Evolutionary conservation across 2,113 vertebrate species (phyloP).

Genomic region (Pluvianellus socialis): DNA sequence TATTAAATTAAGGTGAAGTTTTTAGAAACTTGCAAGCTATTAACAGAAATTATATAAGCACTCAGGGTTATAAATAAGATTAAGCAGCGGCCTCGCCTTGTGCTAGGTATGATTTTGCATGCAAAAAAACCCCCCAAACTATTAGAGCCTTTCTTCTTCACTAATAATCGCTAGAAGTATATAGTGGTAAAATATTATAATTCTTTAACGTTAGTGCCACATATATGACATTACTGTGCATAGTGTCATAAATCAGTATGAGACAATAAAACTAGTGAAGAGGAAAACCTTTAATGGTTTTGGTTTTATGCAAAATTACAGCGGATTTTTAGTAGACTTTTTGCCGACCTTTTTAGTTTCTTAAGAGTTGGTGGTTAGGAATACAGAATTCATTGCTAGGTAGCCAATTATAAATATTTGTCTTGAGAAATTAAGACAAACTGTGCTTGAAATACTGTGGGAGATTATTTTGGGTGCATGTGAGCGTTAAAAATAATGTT

Average conservation of each 20-base stretch:
- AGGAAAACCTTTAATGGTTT: conserved; percentile 44
- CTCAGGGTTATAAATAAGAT: neutral
- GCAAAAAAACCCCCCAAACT: neutral
- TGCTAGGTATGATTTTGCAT: neutral
- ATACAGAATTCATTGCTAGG: neutral
- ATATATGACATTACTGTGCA: neutral
- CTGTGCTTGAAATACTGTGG: neutral
- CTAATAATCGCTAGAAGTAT: neutral
- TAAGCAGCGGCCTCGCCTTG: neutral
- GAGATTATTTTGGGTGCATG: neutral
- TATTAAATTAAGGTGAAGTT: neutral
- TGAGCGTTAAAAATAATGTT: neutral
- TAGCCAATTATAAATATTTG: neutral
- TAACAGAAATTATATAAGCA: neutral
- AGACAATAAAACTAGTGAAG: conserved; percentile 34
- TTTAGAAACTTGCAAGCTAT: neutral
- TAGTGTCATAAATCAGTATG: conserved; percentile 3
- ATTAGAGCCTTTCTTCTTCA: neutral
- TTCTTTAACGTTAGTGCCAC: conserved; percentile 22
- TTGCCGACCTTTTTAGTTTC: neutral
- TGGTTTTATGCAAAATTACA: conserved; percentile 42
- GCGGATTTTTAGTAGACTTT: neutral
- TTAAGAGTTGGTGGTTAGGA: rapidly evolving
- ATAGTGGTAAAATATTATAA: neutral
- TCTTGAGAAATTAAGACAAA: neutral